Percentiles rank a stretch among this genome's conserved stretches.
phyloP scores from a whole-genome alignment of 2,113 vertebrate genomes.

The Thunnus thynnus region DNA sequence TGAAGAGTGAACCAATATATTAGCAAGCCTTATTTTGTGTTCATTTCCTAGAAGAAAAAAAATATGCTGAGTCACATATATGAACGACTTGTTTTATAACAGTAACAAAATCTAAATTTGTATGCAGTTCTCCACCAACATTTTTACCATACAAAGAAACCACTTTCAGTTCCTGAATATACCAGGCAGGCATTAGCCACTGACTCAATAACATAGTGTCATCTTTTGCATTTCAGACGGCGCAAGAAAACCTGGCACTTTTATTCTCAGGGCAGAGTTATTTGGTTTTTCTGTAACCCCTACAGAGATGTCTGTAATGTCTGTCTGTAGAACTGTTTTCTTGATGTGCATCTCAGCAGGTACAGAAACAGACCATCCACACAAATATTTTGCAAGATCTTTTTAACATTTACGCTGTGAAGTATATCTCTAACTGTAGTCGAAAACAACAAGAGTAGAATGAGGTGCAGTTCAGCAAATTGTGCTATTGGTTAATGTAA shows the following conservation, averaged over 20 bases:
- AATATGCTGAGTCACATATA: conserved; percentile 30
- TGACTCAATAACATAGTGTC: conserved; percentile 43
- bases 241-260: conserved; percentile 35
- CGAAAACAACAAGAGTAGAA: neutral
- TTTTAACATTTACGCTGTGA: conserved; percentile 8
- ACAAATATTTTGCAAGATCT: conserved; percentile 29
- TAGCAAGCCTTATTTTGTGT: neutral
- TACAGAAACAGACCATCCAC: conserved; percentile 35
- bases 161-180: conserved; percentile 25
- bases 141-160: neutral
- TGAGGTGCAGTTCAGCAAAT: neutral
- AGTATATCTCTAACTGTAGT: conserved; percentile 1
- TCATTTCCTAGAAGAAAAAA: neutral
- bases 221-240: conserved; percentile 50
- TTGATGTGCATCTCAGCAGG: conserved; percentile 35
- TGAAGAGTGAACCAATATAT: conserved; percentile 8
- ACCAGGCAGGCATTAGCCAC: conserved; percentile 18
- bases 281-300: conserved; percentile 36
- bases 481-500: neutral
- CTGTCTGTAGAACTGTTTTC: conserved; percentile 19
- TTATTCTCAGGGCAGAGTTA: conserved; percentile 31
- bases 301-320: conserved; percentile 31
- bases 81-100: neutral
- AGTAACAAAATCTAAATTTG: conserved; percentile 18
- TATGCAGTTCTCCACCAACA: neutral